These are phyloP conservation scores for Orbicella faveolata DNA, from an alignment of 64 coral and sea anemone genomes.

Conservation along the genomic window DNA sequence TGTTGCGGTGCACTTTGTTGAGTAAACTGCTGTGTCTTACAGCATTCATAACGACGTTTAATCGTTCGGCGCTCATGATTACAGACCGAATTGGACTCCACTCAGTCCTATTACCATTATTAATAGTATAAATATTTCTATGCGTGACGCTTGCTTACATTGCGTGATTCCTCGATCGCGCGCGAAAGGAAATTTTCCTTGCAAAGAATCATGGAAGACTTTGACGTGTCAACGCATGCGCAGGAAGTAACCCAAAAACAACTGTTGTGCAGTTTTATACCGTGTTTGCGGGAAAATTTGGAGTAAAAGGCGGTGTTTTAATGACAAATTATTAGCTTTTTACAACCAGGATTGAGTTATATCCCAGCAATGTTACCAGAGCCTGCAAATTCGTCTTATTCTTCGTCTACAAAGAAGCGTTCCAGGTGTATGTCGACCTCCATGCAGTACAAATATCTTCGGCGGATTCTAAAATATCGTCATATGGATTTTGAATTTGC, in stretches of 20 bases:
- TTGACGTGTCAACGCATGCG: slow-evolving; percentile 99
- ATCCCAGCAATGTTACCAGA: slow-evolving; percentile 61
- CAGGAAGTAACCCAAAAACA: not conserved
- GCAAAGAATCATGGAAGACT: slow-evolving; percentile 50
- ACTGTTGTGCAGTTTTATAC: slow-evolving; percentile 23
- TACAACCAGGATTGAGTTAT: not conserved
- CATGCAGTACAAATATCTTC: slow-evolving; percentile 91
- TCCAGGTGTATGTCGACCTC: slow-evolving; percentile 80
- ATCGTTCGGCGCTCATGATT: no score
- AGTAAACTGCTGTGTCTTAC: no score
- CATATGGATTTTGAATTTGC: slow-evolving; percentile 99
- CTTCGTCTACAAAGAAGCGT: slow-evolving; percentile 64
- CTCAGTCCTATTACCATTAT: no score
- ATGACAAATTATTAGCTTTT: not conserved
- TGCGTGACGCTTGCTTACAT: not conserved
- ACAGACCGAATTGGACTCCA: no score
- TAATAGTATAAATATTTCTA: no score
- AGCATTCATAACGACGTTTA: no score
- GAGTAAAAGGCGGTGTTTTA: not conserved
- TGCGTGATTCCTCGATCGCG: not conserved
- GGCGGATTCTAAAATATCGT: slow-evolving; percentile 85
- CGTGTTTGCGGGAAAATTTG: slow-evolving; percentile 1
- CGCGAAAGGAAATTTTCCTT: not conserved
- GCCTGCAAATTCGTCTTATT: slow-evolving; percentile 65
- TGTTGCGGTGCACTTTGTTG: no score